Evolutionary conservation across 30 jellyfish, hydroid and myxozoan species (phyloP).

Genomic region (Aurelia aurita complex sp. Pacific): DNA sequence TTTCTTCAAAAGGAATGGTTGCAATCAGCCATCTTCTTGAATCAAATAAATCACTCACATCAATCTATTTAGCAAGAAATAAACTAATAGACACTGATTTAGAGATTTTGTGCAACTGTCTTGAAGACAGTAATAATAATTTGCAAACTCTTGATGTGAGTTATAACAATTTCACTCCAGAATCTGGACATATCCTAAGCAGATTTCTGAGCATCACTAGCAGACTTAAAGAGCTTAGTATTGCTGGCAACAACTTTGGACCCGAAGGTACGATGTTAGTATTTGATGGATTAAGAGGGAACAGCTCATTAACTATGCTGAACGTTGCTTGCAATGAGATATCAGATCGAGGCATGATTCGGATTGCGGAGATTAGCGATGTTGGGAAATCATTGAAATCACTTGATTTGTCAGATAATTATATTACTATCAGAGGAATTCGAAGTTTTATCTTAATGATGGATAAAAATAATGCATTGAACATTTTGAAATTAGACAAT

Average conservation of each 20-base stretch:
- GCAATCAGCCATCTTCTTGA: slow-evolving; percentile 60
- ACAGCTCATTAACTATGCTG: slow-evolving; percentile 28
- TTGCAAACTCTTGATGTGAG: slow-evolving; percentile 48
- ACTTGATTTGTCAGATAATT: slow-evolving; percentile 62
- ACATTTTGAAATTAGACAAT: slow-evolving; percentile 43
- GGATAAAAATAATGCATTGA: slow-evolving; percentile 20
- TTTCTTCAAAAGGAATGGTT: slow-evolving; percentile 45
- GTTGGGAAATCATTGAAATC: slow-evolving; percentile 14
- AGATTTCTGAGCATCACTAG: slow-evolving; percentile 13
- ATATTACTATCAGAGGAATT: slow-evolving; percentile 39
- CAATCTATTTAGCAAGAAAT: slow-evolving; percentile 29
- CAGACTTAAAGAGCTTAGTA: slow-evolving; percentile 27
- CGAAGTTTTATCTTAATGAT: slow-evolving; percentile 24
- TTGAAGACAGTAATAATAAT: slow-evolving; percentile 47
- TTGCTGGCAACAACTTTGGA: slow-evolving; percentile 58
- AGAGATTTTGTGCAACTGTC: slow-evolving; percentile 56
- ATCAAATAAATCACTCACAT: slow-evolving; percentile 39
- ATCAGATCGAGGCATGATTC: slow-evolving; percentile 45
- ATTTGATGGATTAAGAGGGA: slow-evolving; percentile 34
- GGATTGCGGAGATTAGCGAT: slow-evolving; percentile 6
- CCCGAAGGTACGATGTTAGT: slow-evolving; percentile 30
- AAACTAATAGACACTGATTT: slow-evolving; percentile 55
- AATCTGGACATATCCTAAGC: slow-evolving; percentile 52
- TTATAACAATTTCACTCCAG: slow-evolving; percentile 56
- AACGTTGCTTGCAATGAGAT: slow-evolving; percentile 58